phyloP scores from a whole-genome alignment of 2,797 vertebrate species.

The Gouania willdenowi region DNA sequence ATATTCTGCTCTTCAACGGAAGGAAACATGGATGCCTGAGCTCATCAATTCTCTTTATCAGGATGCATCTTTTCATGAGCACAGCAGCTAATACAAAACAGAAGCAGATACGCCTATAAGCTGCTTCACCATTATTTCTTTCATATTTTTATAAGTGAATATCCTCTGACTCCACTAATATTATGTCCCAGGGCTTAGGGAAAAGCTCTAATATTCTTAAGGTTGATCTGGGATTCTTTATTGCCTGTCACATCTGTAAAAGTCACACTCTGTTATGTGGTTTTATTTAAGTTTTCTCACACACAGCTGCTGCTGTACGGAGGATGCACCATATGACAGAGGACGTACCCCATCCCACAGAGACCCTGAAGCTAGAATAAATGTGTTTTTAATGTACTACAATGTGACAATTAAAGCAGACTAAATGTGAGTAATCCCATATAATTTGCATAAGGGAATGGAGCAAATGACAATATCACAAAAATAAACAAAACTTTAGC shows the following conservation, averaged over 20 bases:
- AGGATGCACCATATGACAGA: too few relatives aligned
- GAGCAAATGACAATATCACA: too few relatives aligned
- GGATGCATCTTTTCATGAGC: slow-evolving; percentile 60
- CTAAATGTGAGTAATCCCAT: too few relatives aligned
- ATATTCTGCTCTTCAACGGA: slow-evolving; percentile 12
- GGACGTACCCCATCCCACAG: too few relatives aligned
- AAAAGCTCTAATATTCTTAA: slow-evolving; percentile 58
- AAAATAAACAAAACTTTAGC: too few relatives aligned
- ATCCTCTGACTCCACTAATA: slow-evolving; percentile 60
- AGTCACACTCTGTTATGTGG: slow-evolving; percentile 42
- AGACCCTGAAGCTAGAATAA: too few relatives aligned
- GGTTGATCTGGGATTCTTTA: slow-evolving; percentile 57
- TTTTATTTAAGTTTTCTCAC: slow-evolving; percentile 32
- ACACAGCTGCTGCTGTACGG: background rate
- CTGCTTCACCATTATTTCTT: slow-evolving; percentile 70
- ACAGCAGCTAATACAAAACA: slow-evolving; percentile 47
- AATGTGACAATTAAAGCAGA: too few relatives aligned
- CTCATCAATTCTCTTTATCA: slow-evolving; percentile 62
- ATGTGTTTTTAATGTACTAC: too few relatives aligned
- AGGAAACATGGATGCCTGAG: slow-evolving; percentile 21
- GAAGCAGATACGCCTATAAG: slow-evolving; percentile 67
- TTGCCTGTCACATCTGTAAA: slow-evolving; percentile 57
- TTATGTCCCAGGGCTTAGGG: slow-evolving; percentile 52
- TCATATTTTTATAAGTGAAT: slow-evolving; percentile 75
- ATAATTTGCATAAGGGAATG: too few relatives aligned